Evolutionary conservation across 2,797 vertebrate genomes (phyloP), one percentile per base, ranked within the genome.

Genomic region (Acanthurus tractus): DNA sequence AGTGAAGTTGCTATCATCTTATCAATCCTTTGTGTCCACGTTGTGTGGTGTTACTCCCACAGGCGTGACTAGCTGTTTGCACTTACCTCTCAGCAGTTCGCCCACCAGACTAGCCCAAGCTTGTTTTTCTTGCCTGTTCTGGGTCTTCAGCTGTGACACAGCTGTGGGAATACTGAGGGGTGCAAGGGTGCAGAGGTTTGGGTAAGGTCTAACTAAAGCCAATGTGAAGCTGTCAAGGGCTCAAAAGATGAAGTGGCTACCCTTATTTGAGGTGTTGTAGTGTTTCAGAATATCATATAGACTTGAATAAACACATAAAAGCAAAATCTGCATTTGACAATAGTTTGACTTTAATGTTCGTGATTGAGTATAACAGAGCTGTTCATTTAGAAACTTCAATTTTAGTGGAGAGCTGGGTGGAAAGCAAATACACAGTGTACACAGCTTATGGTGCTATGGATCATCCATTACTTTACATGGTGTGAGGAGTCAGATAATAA

Each of bases 1-100:
- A 78, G 78, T 70, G 40, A 84, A 83, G 84, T 86, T 84, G 70
- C 71, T 48, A 68, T 70, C 59, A 50, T 84, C 57, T 80, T 67
- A 71, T 78, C 48, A 79, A 63, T 79, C 59, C 52, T 53, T 71
- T 42, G 52, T 58, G 83, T 76, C 73, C 18, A 4, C 50, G 45
- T 48, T 70, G 73, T 74, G 57, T 52, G 53, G 54, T 44, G 74
- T 76, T 74, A 70, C 73, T 85, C 84, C 84, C 82, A 84, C 45
- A 36, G 72, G 69, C 80, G 48, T 46, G 62, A 69, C 53, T 61
- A 42, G 44, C 56, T 82, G 68, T 80, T 81, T 74, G 68, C 69
- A 70, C 74, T 70, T 79, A 46, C 70, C 65, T 72, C 38, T 48
- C 29, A 58, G 63, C 54, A 74, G 75, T 29, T 82, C 8, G 45